phyloP scores from a whole-genome alignment of 2,113 vertebrate genomes.

The Eupsittula cactorum region DNA sequence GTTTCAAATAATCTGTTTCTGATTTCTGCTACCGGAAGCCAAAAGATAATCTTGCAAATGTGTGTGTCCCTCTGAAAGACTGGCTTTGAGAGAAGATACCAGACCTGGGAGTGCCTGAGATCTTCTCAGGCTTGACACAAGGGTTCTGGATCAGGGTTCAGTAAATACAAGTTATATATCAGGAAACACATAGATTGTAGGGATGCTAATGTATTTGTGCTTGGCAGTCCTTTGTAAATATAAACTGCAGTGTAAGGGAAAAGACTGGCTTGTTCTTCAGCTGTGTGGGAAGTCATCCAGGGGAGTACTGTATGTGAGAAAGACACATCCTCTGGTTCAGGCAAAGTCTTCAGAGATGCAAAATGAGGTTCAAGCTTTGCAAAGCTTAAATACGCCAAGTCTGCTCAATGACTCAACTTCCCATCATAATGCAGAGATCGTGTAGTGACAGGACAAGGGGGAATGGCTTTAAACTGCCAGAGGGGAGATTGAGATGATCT shows the following conservation, averaged over 20 bases:
- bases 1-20: slow-evolving; percentile 47
- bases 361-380: neutral
- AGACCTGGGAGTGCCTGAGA: neutral
- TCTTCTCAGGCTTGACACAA: neutral
- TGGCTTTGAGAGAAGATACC: neutral
- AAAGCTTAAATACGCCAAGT: neutral
- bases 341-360: neutral
- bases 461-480: neutral
- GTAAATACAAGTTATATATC: neutral
- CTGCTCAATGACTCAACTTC: neutral
- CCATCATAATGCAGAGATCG: neutral
- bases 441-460: neutral
- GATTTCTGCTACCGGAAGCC: slow-evolving; percentile 49
- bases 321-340: neutral
- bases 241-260: neutral
- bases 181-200: neutral
- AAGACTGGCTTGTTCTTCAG: neutral
- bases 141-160: neutral
- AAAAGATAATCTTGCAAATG: slow-evolving; percentile 41
- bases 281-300: neutral
- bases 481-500: neutral
- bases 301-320: neutral
- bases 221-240: neutral
- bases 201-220: neutral
- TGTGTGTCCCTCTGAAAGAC: neutral